These are phyloP conservation scores for Panurus biarmicus DNA, from an alignment of 2,113 vertebrate species.

Conservation along the genomic window DNA sequence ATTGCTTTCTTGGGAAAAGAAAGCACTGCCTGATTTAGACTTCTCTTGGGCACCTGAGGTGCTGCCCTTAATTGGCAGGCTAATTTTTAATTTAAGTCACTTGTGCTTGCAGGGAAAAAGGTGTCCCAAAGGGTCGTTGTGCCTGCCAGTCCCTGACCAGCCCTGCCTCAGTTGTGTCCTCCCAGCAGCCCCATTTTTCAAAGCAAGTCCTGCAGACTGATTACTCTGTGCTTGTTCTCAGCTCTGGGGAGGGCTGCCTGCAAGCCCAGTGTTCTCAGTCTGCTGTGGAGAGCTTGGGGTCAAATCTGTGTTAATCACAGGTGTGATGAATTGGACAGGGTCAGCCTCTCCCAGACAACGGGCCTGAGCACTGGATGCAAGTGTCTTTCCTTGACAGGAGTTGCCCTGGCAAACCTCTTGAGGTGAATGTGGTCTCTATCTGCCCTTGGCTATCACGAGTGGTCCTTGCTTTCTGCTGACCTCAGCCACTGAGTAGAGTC, in stretches of 20 bases:
- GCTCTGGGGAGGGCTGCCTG: neutral
- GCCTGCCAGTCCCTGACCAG: neutral
- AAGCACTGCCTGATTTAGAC: constrained; percentile 7
- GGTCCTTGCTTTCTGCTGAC: neutral
- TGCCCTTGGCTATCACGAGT: accelerated
- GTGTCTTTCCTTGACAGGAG: neutral
- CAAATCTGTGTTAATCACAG: accelerated
- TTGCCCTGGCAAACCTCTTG: neutral
- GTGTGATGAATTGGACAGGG: neutral
- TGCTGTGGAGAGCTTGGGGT: neutral
- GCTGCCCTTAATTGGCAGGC: constrained; percentile 27
- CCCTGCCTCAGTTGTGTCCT: neutral
- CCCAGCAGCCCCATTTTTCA: neutral
- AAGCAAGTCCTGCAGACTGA: neutral
- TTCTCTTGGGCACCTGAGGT: neutral
- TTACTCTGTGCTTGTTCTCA: neutral
- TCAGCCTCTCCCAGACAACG: neutral
- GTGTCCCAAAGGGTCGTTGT: neutral
- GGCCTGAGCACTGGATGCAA: neutral
- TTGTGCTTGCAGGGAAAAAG: neutral
- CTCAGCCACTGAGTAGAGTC: neutral
- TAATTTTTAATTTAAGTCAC: constrained; percentile 33
- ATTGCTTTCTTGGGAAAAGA: neutral
- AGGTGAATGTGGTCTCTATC: neutral
- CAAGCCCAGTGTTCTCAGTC: neutral